Conservation (phyloP, 2,888 invertebrate genomes). For the Leucozona laternaria region DNA sequence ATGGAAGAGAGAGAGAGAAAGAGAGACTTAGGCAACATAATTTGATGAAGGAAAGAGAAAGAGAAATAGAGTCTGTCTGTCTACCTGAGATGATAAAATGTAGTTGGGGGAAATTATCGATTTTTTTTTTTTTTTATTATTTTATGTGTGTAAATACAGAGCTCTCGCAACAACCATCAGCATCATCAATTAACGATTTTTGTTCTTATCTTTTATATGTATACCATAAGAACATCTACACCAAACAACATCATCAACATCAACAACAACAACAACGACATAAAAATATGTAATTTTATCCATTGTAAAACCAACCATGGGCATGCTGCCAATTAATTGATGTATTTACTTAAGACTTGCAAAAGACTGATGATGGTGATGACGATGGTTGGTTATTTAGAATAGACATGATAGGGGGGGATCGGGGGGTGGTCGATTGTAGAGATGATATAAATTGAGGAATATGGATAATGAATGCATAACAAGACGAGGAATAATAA, state of each 20-base stretch:
- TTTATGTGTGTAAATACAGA: slow-evolving; percentile 62
- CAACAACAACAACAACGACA: slow-evolving; percentile 24
- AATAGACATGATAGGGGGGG: not conserved
- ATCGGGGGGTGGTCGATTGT: not conserved
- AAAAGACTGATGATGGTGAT: slow-evolving; percentile 29
- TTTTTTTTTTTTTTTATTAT: slow-evolving; percentile 62
- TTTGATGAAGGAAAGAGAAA: slow-evolving; percentile 53
- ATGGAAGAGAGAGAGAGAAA: not conserved
- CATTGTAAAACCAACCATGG: slow-evolving; percentile 52
- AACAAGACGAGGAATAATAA: slow-evolving; percentile 27
- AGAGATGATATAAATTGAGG: not conserved
- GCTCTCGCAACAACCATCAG: slow-evolving; percentile 17
- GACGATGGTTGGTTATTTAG: not conserved
- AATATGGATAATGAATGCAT: slow-evolving; percentile 43
- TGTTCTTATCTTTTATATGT: slow-evolving; percentile 17
- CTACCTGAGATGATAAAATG: slow-evolving; percentile 72
- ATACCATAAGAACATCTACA: not conserved
- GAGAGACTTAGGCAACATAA: slow-evolving; percentile 32
- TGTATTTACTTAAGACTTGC: slow-evolving; percentile 72
- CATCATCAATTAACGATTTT: slow-evolving; percentile 56
- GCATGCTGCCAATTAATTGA: slow-evolving; percentile 73
- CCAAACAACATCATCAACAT: slow-evolving; percentile 20
- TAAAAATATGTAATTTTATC: slow-evolving; percentile 66
- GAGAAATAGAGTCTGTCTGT: slow-evolving; percentile 71
- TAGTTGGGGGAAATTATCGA: slow-evolving; percentile 73